Conservation (phyloP, 2,113 vertebrate genomes). For the Archocentrus centrarchus region DNA sequence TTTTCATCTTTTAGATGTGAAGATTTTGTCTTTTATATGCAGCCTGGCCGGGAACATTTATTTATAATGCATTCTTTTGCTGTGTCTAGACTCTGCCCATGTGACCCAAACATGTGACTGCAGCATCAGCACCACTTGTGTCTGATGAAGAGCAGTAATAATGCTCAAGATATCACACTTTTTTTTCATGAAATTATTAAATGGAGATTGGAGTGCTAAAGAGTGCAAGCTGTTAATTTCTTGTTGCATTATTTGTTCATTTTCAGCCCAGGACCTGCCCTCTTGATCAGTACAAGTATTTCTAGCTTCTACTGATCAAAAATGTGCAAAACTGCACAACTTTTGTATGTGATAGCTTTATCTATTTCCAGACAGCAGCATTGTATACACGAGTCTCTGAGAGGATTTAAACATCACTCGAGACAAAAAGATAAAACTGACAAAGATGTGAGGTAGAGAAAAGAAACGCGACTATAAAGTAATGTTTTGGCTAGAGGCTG, state of each 20-base stretch:
- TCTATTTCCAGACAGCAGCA: not conserved
- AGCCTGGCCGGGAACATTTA: not conserved
- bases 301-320: not conserved
- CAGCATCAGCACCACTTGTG: not conserved
- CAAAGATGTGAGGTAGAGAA: conserved; percentile 6
- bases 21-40: conserved; percentile 2
- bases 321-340: not conserved
- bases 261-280: not conserved
- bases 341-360: not conserved
- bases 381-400: not conserved
- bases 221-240: not conserved
- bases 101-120: not conserved
- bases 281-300: not conserved
- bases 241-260: not conserved
- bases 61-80: not conserved
- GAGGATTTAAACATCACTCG: conserved; percentile 12
- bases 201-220: not conserved
- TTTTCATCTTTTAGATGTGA: not conserved
- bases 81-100: not conserved
- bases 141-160: not conserved
- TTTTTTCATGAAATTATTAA: not conserved
- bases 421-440: conserved; percentile 38
- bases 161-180: not conserved
- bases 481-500: conserved; percentile 60
- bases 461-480: conserved; percentile 16